A percentile compares a stretch with the other conserved stretches of the same genome.
phyloP scores from a whole-genome alignment of 2,888 invertebrate genomes.

The Lagria hirta region DNA sequence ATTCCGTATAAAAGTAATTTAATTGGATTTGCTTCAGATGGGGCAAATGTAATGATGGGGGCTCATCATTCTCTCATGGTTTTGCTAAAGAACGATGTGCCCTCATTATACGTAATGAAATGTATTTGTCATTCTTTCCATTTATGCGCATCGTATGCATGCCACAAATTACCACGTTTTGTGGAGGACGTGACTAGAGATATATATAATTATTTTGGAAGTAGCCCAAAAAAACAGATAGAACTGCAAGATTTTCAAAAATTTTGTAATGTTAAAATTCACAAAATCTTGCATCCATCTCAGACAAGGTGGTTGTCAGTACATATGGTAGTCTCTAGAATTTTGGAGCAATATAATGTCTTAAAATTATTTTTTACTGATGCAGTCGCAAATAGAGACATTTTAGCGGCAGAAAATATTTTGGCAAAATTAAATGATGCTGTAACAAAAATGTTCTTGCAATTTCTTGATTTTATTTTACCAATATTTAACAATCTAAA shows the following conservation, averaged over 20 bases:
- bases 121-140: constrained; percentile 20
- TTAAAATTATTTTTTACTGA: too few species aligned
- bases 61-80: constrained; percentile 9
- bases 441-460: too few species aligned
- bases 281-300: constrained; percentile 11
- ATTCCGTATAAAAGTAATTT: constrained; percentile 7
- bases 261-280: constrained; percentile 9
- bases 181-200: constrained; percentile 11
- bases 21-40: constrained; percentile 19
- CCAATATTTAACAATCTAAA: too few species aligned
- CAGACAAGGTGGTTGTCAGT: constrained; percentile 18
- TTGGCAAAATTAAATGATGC: too few species aligned
- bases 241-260: constrained; percentile 8
- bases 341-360: constrained; percentile 11
- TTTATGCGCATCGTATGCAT: constrained; percentile 16
- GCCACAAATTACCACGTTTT: constrained; percentile 6
- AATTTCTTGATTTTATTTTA: too few species aligned
- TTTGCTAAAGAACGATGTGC: constrained; percentile 9
- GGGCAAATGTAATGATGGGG: constrained; percentile 19
- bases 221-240: constrained; percentile 4
- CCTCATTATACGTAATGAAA: constrained; percentile 10
- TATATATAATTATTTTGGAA: constrained; percentile 8
- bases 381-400: too few species aligned
- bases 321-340: constrained; percentile 5
- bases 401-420: too few species aligned